Conservation (phyloP, 2,797 vertebrate genomes). For the Macroramphosus scolopax region DNA sequence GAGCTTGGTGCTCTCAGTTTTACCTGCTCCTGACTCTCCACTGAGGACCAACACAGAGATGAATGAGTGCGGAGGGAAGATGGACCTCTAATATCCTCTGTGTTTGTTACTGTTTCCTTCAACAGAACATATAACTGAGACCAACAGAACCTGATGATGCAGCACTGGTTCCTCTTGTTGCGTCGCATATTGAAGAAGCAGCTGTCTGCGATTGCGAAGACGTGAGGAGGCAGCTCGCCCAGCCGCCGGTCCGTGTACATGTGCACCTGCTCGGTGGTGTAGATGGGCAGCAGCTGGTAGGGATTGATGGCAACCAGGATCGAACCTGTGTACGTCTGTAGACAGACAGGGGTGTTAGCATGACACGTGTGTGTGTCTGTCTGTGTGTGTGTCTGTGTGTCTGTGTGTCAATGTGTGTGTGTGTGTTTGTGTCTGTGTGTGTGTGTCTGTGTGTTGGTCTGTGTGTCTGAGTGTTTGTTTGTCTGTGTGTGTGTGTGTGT, state of each 20-base stretch:
- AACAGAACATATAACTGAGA: no score
- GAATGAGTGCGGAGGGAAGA: no score
- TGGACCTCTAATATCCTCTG: no score
- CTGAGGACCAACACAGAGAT: conserved; percentile 65
- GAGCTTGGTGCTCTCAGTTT: conserved; percentile 95
- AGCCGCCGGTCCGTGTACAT: conserved; percentile 84
- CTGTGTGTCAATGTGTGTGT: no score
- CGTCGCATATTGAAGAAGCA: conserved; percentile 95
- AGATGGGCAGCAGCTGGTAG: conserved; percentile 92
- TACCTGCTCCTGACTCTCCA: conserved; percentile 95
- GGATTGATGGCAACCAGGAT: conserved; percentile 97
- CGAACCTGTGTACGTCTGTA: conserved; percentile 93
- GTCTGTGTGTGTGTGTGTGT: no score
- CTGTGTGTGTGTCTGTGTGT: conserved; percentile 2
- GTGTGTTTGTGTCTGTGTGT: no score
- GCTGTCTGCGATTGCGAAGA: conserved; percentile 93
- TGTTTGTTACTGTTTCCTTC: no score
- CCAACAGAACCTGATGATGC: conserved; percentile 98
- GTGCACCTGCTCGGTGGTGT: conserved; percentile 87
- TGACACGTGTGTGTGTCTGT: conserved; percentile 3
- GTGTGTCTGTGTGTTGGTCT: no score
- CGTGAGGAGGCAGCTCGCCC: conserved; percentile 90
- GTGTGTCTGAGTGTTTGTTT: no score
- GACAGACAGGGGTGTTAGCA: conserved; percentile 33
- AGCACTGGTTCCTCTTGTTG: conserved; percentile 88